These are phyloP conservation scores for Sarcophaga carnaria DNA, from an alignment of 2,888 invertebrate species.

Conservation along the genomic window DNA sequence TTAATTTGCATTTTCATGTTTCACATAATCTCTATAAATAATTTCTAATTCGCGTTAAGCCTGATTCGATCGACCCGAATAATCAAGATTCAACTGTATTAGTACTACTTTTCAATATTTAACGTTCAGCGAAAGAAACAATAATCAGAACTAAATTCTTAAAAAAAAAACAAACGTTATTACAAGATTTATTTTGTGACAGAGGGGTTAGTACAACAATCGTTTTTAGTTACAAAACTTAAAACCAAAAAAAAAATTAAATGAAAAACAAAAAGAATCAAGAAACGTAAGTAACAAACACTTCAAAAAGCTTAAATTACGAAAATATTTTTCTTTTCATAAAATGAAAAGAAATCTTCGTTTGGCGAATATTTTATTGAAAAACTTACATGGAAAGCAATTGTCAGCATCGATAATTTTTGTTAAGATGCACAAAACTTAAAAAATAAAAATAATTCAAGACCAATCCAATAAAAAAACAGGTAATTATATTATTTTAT, in stretches of 20 bases:
- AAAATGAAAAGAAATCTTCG: conserved; percentile 17
- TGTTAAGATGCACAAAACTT: conserved; percentile 76
- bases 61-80: neutral
- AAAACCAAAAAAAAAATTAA: conserved; percentile 15
- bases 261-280: conserved; percentile 38
- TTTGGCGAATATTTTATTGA: conserved; percentile 2
- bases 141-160: conserved; percentile 45
- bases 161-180: conserved; percentile 11
- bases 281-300: neutral
- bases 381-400: conserved; percentile 82
- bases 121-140: conserved; percentile 54
- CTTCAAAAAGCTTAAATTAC: conserved; percentile 8
- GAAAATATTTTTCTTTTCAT: conserved; percentile 19
- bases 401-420: conserved; percentile 81
- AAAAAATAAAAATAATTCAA: conserved; percentile 76
- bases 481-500: conserved; percentile 31
- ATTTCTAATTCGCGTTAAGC: too few relatives aligned
- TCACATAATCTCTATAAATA: too few relatives aligned
- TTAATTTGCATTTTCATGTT: too few relatives aligned
- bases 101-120: conserved; percentile 16
- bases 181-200: neutral
- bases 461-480: conserved; percentile 68
- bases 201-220: conserved; percentile 39
- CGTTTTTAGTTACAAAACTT: conserved; percentile 47
- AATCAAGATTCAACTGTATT: neutral